Evolutionary conservation across 1,140 invertebrate genomes (phyloP).

Genomic region (Drosophila orosa): DNA sequence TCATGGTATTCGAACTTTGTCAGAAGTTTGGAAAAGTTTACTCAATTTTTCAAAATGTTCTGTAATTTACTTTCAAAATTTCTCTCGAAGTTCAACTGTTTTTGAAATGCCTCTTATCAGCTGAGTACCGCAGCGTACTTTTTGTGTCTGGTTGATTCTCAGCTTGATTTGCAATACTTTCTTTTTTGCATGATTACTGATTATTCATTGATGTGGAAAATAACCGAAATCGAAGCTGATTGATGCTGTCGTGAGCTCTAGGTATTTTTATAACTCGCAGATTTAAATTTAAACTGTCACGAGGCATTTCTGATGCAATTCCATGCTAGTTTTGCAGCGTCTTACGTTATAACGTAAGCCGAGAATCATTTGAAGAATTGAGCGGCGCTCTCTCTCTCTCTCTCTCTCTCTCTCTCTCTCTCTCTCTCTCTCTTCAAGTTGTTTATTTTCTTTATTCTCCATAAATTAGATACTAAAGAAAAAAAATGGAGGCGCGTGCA

Average conservation of each 20-base stretch:
- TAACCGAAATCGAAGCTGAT: slow-evolving; percentile 55
- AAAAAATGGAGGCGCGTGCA: slow-evolving; percentile 32
- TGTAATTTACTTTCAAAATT: neutral
- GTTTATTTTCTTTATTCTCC: slow-evolving; percentile 18
- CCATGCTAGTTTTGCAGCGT: slow-evolving; percentile 6
- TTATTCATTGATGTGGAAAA: slow-evolving; percentile 64
- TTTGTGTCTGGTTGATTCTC: slow-evolving; percentile 15
- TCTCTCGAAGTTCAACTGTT: slow-evolving; percentile 8
- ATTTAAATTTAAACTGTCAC: slow-evolving; percentile 31
- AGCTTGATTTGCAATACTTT: slow-evolving; percentile 50
- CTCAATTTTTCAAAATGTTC: too few relatives aligned
- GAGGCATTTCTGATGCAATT: slow-evolving; percentile 44
- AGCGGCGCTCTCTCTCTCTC: neutral
- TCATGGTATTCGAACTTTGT: too few relatives aligned
- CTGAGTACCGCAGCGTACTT: slow-evolving; percentile 28
- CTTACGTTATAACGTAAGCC: slow-evolving; percentile 27
- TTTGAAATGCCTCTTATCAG: slow-evolving; percentile 41
- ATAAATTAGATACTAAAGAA: slow-evolving; percentile 49
- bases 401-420: slow-evolving; percentile 7
- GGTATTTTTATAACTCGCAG: slow-evolving; percentile 27
- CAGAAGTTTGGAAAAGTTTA: too few relatives aligned
- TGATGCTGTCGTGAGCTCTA: slow-evolving; percentile 12
- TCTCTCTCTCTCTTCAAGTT: slow-evolving; percentile 10
- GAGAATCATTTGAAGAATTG: slow-evolving; percentile 2
- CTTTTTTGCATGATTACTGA: slow-evolving; percentile 48